Percentiles rank a stretch among this genome's conserved stretches.
These are phyloP conservation scores for Steatocranus sp. DNA, from an alignment of 2,797 vertebrate genomes.

Conservation along the genomic window DNA sequence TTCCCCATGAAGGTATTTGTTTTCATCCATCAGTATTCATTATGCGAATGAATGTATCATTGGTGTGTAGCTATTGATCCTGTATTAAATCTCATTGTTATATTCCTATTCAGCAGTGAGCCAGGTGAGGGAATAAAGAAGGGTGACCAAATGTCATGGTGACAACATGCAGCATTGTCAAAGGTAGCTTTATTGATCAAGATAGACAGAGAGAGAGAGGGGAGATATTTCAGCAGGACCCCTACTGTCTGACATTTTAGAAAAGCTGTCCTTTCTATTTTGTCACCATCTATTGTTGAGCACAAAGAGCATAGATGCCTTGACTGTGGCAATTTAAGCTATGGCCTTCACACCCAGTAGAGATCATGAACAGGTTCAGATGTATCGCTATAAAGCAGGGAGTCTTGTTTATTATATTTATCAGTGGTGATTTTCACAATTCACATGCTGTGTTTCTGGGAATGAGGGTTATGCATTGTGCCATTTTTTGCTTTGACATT, in stretches of 20 bases:
- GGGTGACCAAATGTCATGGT: constrained; percentile 73
- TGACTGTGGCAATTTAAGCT: constrained; percentile 47
- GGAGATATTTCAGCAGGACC: constrained; percentile 62
- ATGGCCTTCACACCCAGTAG: constrained; percentile 38
- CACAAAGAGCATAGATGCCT: constrained; percentile 57
- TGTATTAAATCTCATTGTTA: constrained; percentile 72
- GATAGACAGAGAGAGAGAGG: constrained; percentile 48
- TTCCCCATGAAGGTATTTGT: constrained; percentile 65
- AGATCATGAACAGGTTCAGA: constrained; percentile 12
- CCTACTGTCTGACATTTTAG: constrained; percentile 71
- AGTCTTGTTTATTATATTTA: constrained; percentile 55
- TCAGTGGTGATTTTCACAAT: constrained; percentile 49
- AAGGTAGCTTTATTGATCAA: constrained; percentile 76
- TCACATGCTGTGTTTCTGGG: constrained; percentile 28
- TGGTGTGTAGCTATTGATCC: constrained; percentile 68
- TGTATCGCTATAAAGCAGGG: constrained; percentile 6
- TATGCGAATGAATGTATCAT: constrained; percentile 68
- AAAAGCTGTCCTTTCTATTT: constrained; percentile 67
- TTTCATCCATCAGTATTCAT: constrained; percentile 70
- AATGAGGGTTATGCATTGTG: constrained; percentile 23
- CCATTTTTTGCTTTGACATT: constrained; percentile 54
- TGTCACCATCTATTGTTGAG: constrained; percentile 60
- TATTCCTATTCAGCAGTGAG: constrained; percentile 63
- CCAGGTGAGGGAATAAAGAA: constrained; percentile 46
- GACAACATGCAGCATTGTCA: constrained; percentile 74